Conservation (phyloP, 2,888 invertebrate species). For the Caenorhabditis afra region DNA sequence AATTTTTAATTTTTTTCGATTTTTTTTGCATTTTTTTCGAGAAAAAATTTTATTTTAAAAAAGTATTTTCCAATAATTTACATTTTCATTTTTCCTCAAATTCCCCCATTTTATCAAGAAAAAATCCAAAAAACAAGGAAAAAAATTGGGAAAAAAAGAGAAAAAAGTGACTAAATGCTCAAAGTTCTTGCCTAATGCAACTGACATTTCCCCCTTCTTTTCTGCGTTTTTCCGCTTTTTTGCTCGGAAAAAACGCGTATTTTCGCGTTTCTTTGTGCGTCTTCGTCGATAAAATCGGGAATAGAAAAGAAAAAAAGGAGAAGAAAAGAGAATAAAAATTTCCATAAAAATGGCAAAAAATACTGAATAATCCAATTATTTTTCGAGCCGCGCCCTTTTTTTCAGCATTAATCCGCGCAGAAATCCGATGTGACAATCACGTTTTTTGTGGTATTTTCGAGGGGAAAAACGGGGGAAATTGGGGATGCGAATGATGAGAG, state of each 20-base stretch:
- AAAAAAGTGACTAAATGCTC: neutral
- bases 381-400: too few species aligned
- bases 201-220: constrained; percentile 29
- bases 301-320: constrained; percentile 16
- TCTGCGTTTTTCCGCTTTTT: constrained; percentile 11
- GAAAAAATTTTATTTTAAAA: neutral
- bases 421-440: too few species aligned
- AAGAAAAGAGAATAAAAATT: too few species aligned
- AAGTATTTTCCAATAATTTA: neutral
- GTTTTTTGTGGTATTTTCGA: too few species aligned
- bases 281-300: constrained; percentile 18
- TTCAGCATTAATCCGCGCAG: too few species aligned
- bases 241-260: constrained; percentile 23
- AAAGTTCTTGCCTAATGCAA: constrained; percentile 37
- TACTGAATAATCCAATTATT: too few species aligned
- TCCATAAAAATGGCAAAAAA: too few species aligned
- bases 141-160: neutral
- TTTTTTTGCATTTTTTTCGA: neutral
- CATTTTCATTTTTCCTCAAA: neutral
- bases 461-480: too few species aligned
- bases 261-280: too few species aligned
- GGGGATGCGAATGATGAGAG: too few species aligned
- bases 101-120: neutral
- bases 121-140: neutral
- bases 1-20: constrained; percentile 1